Base-by-base conservation (phyloP, 1,140 invertebrate species). In the Ptiloglossa arizonensis region DNA sequence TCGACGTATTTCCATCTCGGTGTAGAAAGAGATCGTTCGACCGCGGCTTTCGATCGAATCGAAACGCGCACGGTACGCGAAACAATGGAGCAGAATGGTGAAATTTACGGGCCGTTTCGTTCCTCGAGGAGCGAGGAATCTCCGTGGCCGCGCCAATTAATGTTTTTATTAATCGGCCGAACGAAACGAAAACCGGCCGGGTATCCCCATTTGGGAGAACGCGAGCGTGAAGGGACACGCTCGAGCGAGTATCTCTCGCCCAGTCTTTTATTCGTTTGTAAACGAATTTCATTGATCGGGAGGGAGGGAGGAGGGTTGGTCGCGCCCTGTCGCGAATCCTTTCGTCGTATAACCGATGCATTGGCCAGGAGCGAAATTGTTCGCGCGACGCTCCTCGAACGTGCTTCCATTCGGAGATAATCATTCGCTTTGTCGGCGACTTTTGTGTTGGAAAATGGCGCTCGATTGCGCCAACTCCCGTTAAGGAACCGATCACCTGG, bases 261-360 rank as follows among this genome's bases (percentile, higher is more conserved):
- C 35, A 52, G 3, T 44, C 81, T 81, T 80, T 83, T 68, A 69
- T 77, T 60, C 62, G 46, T 68, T 77, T n/a, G 60, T 71, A 63
- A 81, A 72, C 81, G 67, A 77, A 82, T 82, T 80, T 81, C 62
- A 72, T 82, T 72, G 71, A 82, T 59, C 77, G 22, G 52, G 22
- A 35, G 41, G 9, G 8, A 13, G 41, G 41, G 11, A n/a, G n/a
- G n/a, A n/a, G n/a, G n/a, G n/a, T n/a, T n/a, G n/a, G n/a, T n/a
- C n/a, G n/a, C 17, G 19, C 24, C 6, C 72, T 54, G 48, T 63
- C 32, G 19, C n/a, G 19, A 48, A 67, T 46, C 22, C n/a, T 50
- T 66, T 15, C n/a, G 17, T 56, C 19, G 63, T 35, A 24, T 32
- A 60, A 63, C 41, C 29, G 60, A 54, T 1, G 29, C 24, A 32